Evolutionary conservation across 2,888 invertebrate genomes (phyloP), one percentile per base, ranked within the genome.

Genomic region (Apodemia duryi): DNA sequence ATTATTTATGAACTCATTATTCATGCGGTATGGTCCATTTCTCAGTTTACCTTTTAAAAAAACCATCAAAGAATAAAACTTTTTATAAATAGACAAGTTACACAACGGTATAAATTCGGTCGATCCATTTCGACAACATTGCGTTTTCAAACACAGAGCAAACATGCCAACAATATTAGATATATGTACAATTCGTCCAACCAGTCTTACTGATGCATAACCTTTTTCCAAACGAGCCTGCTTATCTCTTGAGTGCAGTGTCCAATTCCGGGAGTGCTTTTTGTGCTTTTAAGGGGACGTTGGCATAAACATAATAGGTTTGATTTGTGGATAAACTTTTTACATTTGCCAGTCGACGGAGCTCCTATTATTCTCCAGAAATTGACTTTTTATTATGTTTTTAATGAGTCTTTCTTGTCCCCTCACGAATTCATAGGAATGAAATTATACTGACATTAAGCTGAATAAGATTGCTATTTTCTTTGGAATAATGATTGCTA

Each of bases 221-320:
- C 73, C 66, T 61, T 67, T 61, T 32, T 57, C 54, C 54, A 68
- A 73, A 70, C 72, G 68, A 71, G 63, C 63, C 66, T 68, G 68
- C 71, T 73, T 73, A 73, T 73, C 73, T 70, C 63, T 63, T 61
- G 70, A 64, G 68, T 64, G 67, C 73, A 72, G 72, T 65, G 63
- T 70, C 70, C 69, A 68, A 70, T 69, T 65, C 64, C 66, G 64
- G 28, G 67, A 68, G 66, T 67, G 66, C 61, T 69, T 68, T 71
- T 70, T 67, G 64, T 67, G 51, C 38, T 65, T 66, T 69, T 66
- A 64, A 46, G 63, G 65, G 69, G 65, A 64, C 63, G 49, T 28
- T 28, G 61, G 62, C 61, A 71, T 69, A 70, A 70, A 70, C 66
- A 68, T 70, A 71, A 71, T 69, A 62, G 70, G 65, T 69, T 68